Conservation (phyloP, 1,140 invertebrate species). For the Leptonema lineaticorne region DNA sequence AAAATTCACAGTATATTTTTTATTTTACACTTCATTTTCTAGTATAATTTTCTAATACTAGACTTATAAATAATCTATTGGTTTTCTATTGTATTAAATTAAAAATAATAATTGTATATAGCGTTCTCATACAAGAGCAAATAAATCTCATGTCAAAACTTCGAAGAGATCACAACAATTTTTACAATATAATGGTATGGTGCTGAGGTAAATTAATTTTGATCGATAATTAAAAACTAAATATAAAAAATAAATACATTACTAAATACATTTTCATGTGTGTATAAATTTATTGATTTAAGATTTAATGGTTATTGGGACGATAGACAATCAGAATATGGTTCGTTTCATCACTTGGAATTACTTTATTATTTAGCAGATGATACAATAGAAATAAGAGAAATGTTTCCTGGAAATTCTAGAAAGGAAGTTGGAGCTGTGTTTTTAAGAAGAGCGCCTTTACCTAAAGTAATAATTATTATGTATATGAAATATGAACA, state of each 20-base stretch:
- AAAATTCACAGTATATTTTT: too few relatives aligned
- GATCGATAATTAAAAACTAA: neutral
- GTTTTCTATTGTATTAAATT: too few relatives aligned
- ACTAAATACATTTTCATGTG: neutral
- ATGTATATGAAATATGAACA: neutral
- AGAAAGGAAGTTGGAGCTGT: conserved; percentile 69
- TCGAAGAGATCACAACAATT: conserved; percentile 58
- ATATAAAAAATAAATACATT: neutral
- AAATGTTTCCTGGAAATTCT: conserved; percentile 67
- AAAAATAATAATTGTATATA: neutral
- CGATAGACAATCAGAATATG: conserved; percentile 71
- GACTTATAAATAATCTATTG: too few relatives aligned
- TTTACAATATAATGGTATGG: conserved; percentile 72
- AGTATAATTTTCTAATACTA: too few relatives aligned
- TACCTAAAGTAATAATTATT: conserved; percentile 68
- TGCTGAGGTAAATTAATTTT: conserved; percentile 56
- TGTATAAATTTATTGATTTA: conserved; percentile 39
- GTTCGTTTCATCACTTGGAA: conserved; percentile 72
- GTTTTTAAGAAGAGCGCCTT: conserved; percentile 71
- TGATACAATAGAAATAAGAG: conserved; percentile 87
- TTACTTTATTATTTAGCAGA: conserved; percentile 84
- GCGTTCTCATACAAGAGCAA: conserved; percentile 10
- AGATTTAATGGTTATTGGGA: conserved; percentile 91
- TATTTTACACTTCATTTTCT: neutral
- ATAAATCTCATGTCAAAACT: neutral